Conservation (phyloP, 1,140 invertebrate species). For the Phthorimaea operculella region DNA sequence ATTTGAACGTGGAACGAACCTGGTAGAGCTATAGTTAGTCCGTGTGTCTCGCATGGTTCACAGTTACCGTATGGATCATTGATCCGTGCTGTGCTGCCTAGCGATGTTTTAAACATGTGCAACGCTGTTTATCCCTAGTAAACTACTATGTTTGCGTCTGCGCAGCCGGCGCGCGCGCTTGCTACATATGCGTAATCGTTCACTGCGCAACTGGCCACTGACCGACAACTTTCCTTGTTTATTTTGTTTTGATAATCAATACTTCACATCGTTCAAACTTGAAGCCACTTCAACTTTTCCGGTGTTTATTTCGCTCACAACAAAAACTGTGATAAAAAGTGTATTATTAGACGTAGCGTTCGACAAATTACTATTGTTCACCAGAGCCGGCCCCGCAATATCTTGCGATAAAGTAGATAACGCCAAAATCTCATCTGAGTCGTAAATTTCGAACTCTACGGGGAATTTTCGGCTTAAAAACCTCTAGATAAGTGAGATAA, state of each 20-base stretch:
- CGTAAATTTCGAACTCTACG: slow-evolving; percentile 58
- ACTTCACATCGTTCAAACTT: too few species aligned
- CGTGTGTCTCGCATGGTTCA: slow-evolving; percentile 20
- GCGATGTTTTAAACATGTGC: slow-evolving; percentile 18
- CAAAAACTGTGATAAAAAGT: too few species aligned
- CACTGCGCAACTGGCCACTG: too few species aligned
- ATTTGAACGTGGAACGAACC: neutral
- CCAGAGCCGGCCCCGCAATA: slow-evolving; percentile 38
- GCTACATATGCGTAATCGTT: too few species aligned
- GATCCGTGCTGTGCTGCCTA: slow-evolving; percentile 16
- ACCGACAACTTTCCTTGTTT: too few species aligned
- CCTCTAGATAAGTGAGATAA: slow-evolving; percentile 66
- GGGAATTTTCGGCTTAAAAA: slow-evolving; percentile 63
- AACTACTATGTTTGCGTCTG: too few species aligned
- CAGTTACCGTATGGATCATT: slow-evolving; percentile 27
- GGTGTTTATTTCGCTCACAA: too few species aligned
- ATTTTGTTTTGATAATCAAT: too few species aligned
- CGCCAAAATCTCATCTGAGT: slow-evolving; percentile 56
- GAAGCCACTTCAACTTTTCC: too few species aligned
- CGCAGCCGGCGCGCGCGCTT: too few species aligned
- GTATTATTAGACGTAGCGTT: slow-evolving; percentile 1
- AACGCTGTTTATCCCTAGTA: slow-evolving; percentile 8
- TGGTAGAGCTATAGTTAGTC: neutral
- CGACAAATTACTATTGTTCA: slow-evolving; percentile 36
- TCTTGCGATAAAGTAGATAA: slow-evolving; percentile 61